phyloP scores from a whole-genome alignment of 2,113 vertebrate genomes.

The Plestiodon gilberti region DNA sequence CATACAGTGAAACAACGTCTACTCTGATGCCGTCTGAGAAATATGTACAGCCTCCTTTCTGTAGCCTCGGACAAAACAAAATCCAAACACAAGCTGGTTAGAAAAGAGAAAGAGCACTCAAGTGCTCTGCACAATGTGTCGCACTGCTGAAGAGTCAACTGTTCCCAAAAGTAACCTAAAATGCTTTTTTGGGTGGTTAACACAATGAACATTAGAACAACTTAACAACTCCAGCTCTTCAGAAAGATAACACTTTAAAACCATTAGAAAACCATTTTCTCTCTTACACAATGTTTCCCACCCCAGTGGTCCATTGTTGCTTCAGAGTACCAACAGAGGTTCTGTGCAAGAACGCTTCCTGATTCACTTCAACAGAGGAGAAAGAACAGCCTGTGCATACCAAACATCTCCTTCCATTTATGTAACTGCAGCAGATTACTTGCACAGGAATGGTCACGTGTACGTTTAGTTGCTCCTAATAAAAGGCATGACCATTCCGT shows the following conservation, averaged over 20 bases:
- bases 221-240: neutral
- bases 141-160: neutral
- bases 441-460: neutral
- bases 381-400: neutral
- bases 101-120: neutral
- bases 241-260: slow-evolving; percentile 9
- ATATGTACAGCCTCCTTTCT: neutral
- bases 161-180: neutral
- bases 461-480: neutral
- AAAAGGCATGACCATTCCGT: too few relatives aligned
- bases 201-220: neutral
- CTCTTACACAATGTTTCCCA: neutral
- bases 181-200: slow-evolving; percentile 29
- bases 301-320: neutral
- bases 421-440: neutral
- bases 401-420: neutral
- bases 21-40: neutral
- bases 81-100: neutral
- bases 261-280: neutral
- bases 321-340: too few relatives aligned
- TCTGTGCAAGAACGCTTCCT: too few relatives aligned
- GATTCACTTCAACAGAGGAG: neutral
- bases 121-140: neutral
- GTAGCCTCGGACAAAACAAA: neutral
- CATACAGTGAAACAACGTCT: neutral